Conservation (phyloP, 2,797 vertebrate genomes). For the Alcedo quadribrachys region DNA sequence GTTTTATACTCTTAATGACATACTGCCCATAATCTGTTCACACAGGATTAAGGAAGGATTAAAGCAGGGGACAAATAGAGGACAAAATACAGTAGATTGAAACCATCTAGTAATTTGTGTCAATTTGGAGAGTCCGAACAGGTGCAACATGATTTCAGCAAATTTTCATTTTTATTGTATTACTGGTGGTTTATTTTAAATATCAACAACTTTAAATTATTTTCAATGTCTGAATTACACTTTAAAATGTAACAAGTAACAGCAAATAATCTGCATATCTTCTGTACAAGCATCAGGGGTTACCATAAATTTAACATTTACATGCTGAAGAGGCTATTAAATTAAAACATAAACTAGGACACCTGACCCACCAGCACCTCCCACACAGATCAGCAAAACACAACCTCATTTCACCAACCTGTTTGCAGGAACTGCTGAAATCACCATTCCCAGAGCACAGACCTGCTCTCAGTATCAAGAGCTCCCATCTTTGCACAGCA, state of each 20-base stretch:
- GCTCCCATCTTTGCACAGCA: neutral
- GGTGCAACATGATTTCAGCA: neutral
- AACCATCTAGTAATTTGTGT: neutral
- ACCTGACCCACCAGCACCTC: neutral
- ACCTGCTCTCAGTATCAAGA: neutral
- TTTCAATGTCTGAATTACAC: neutral
- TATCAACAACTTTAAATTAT: neutral
- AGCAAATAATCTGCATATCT: neutral
- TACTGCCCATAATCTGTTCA: slow-evolving; percentile 62
- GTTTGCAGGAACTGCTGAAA: neutral
- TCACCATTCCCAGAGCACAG: fast-evolving
- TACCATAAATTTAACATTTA: neutral
- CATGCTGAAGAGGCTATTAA: neutral
- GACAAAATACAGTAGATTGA: slow-evolving; percentile 27
- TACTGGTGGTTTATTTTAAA: neutral
- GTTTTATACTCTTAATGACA: slow-evolving; percentile 42
- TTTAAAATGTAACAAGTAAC: neutral
- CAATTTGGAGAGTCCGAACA: neutral
- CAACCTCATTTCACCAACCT: neutral
- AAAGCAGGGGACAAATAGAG: slow-evolving; percentile 71
- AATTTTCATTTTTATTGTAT: neutral
- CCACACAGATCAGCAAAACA: neutral
- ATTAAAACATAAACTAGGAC: neutral
- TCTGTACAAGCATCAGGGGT: neutral
- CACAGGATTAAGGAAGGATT: slow-evolving; percentile 69